phyloP scores from a whole-genome alignment of 2,888 invertebrate genomes.

The Cantharis flavilabris region DNA sequence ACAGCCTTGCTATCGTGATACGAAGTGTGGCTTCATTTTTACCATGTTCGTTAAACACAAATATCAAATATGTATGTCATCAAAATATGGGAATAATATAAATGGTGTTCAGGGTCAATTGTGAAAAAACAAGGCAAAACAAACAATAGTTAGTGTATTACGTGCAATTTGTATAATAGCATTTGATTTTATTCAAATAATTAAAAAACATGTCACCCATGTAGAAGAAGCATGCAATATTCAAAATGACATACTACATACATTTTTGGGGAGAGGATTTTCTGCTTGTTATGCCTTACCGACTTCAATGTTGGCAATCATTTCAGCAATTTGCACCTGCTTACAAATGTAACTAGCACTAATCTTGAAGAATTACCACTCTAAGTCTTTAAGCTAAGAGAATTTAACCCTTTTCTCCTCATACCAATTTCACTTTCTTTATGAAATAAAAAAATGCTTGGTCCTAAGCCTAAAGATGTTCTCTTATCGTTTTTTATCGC shows the following conservation, averaged over 20 bases:
- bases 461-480: neutral
- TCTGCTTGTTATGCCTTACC: neutral
- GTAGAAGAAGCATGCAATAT: neutral
- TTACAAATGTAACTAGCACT: neutral
- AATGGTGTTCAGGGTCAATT: constrained; percentile 19
- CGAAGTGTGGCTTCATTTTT: constrained; percentile 15
- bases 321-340: neutral
- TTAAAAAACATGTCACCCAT: neutral
- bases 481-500: neutral
- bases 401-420: neutral
- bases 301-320: neutral
- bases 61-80: constrained; percentile 26
- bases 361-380: neutral
- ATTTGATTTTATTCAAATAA: neutral
- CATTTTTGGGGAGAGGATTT: neutral
- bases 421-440: neutral
- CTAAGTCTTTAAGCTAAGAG: neutral
- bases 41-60: constrained; percentile 24
- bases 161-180: neutral
- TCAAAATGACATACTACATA: neutral
- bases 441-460: neutral
- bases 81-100: constrained; percentile 23
- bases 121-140: constrained; percentile 16
- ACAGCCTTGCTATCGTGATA: constrained; percentile 28
- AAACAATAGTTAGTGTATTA: constrained; percentile 2